Base-by-base conservation (phyloP, 1,140 invertebrate species). In the Drosophila athabasca region DNA sequence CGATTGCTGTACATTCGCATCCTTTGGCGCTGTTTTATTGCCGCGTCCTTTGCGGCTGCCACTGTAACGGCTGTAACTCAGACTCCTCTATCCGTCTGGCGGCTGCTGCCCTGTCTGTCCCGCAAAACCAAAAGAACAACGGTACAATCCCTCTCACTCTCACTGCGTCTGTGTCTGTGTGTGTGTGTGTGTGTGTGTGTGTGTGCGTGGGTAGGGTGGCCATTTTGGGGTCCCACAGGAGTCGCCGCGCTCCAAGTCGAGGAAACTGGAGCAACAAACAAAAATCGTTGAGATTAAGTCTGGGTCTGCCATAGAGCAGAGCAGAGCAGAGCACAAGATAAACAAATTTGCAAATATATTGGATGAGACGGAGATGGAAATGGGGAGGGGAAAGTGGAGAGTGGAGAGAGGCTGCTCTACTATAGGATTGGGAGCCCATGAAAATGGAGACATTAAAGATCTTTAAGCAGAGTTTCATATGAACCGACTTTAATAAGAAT, bases 141-240 rank as follows among this genome's bases (percentile, higher is more conserved):
- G 45, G 44, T 13, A 39, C 35, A 39, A 39, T 39, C 35, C 11
- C 31, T 3, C 29, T 31, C 35, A 39, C 35, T 13, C 35, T 4
- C 35, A 39, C 9, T 39, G 3, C 13, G 11, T 13, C 8, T 39
- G 35, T 35, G 31, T 9, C 2, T 35, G 1, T 9, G 2, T 31
- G 8, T 35, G 0, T 31, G 8, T 35, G 0, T 35, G 2, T 13
- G 35, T 13, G 35, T 39, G 11, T 11, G 31, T 11, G 9, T 35
- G 9, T 39, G 31, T 24, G 50, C 17, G 51, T 57, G 51, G 24
- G 41, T 67, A 31, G 26, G 62, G 62, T 68, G 49, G 62, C 65
- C 65, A 68, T 68, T 68, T 68, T 68, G 49, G 65, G 62, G 44
- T 11, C 3, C 29, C 31, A 9, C 31, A 35, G 31, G 31, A 35